Base-by-base conservation (phyloP, 2,113 vertebrate genomes). In the Oxyura jamaicensis region DNA sequence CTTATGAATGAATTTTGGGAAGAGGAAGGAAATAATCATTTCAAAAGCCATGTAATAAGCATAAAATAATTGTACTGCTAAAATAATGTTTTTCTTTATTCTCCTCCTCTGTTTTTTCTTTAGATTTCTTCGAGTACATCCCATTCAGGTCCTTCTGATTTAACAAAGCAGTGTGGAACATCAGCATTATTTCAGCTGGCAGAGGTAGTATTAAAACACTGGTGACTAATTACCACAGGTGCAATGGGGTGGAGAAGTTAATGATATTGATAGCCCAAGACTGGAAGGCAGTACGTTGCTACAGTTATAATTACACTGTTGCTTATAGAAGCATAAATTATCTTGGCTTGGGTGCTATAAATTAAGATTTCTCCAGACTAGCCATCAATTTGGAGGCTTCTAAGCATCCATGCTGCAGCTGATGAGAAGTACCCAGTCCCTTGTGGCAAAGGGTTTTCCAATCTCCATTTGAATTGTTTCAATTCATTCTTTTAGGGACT, bases 111-210 rank as follows among this genome's bases (percentile, higher is more conserved):
- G 33, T 95, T 88, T 91, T 74, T 73, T 62, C 87, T 81, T 89
- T 74, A 98, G 97, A 97, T 98, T 96, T 98, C 97, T 97, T 98
- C 97, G 93, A 98, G 97, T 97, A 97, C 97, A 75, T 98, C 98
- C 68, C 96, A 94, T 91, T 97, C 98, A 86, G 95, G 88, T 62
- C 93, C 97, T 88, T 97, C 97, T 95, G 98, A 98, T 94, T 97
- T 95, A 95, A 98, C 94, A 33, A 98, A 98, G 97, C 98, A 98
- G 39, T 99, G 98, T 97, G 98, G 98, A 91, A 98, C 98, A 96
- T 98, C 98, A 26, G 98, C 98, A 68, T 98, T 98, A 92, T 99
- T 99, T 98, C 98, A 98, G 95, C 98, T 99, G 75, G 98, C 98
- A 96, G 98, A 99, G 98, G 98, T 99, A 98, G 95, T 91, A 88